Conservation (phyloP, 2,888 invertebrate genomes). For the Pardosa pseudoannulata region DNA sequence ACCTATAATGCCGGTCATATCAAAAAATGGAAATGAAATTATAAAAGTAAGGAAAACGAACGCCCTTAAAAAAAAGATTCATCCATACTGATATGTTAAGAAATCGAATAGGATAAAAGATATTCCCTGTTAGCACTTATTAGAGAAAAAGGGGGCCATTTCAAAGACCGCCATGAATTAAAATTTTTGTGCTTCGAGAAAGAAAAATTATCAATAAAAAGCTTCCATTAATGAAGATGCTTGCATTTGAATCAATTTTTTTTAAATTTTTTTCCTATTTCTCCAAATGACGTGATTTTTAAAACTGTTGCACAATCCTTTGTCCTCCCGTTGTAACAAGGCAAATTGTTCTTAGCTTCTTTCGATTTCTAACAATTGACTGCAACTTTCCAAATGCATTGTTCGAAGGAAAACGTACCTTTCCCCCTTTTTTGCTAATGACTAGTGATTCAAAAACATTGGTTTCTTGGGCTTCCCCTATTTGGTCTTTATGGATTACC, state of each 20-base stretch:
- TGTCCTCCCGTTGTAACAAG: neutral
- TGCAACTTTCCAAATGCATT: neutral
- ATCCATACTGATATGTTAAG: no score
- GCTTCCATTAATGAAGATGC: neutral
- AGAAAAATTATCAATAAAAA: neutral
- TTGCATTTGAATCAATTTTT: neutral
- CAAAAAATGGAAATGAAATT: no score
- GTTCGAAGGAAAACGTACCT: neutral
- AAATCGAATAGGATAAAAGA: no score
- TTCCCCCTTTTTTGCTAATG: neutral
- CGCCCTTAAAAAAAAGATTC: no score
- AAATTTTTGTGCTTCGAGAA: no score
- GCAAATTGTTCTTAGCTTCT: conserved; percentile 2
- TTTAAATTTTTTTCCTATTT: neutral
- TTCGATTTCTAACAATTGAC: conserved; percentile 6
- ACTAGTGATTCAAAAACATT: neutral
- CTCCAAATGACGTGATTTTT: neutral
- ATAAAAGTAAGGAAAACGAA: no score
- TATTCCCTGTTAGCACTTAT: no score
- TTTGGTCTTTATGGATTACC: neutral
- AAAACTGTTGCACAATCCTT: neutral
- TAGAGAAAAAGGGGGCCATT: no score
- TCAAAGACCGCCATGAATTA: no score
- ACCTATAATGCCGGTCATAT: no score
- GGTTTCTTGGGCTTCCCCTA: neutral